Evolutionary conservation across 2,797 vertebrate species (phyloP).

Genomic region (Lacerta viridis): DNA sequence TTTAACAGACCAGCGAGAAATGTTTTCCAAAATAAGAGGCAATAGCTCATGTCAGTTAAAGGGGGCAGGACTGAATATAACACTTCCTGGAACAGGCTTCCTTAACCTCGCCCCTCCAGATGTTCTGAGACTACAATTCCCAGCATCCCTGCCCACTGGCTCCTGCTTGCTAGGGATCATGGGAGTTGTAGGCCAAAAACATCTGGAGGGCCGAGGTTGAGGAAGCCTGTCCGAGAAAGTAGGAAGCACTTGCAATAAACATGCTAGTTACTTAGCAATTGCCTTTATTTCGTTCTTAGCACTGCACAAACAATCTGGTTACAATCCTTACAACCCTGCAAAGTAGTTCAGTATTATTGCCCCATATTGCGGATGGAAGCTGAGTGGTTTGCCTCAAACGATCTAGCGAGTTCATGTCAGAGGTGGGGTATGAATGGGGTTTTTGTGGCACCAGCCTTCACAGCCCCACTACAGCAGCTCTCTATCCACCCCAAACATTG

Average conservation of each 20-base stretch:
- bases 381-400: not conserved
- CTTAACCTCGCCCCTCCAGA: no score
- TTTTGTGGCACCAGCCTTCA: no score
- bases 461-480: not conserved
- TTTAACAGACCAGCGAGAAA: not conserved
- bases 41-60: not conserved
- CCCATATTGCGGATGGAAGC: not conserved
- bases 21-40: not conserved
- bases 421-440: no score
- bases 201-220: no score
- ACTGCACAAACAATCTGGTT: not conserved
- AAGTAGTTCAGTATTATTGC: not conserved
- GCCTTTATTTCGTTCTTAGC: not conserved
- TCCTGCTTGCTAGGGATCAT: no score
- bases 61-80: not conserved
- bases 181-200: no score
- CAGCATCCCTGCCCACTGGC: no score
- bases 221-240: not conserved
- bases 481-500: not conserved
- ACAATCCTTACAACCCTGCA: not conserved
- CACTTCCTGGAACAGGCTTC: no score
- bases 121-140: no score
- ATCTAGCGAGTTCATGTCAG: no score
- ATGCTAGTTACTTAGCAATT: not conserved
- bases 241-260: not conserved